A percentile compares a stretch with the other conserved stretches of the same genome.
Conservation (phyloP, 1,140 invertebrate species). For the Belonocnema kinseyi region DNA sequence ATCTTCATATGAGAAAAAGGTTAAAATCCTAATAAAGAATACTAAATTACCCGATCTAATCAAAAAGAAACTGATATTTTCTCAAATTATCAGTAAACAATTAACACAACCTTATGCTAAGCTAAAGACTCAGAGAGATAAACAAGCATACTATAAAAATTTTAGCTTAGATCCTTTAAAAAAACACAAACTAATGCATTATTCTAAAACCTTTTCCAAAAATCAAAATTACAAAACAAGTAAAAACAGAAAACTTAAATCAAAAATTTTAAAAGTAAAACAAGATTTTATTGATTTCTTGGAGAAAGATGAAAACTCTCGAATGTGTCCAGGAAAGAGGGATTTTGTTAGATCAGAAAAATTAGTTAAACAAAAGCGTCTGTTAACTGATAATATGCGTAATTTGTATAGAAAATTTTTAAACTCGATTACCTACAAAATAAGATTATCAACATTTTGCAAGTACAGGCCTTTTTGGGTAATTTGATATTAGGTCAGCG, state of each 20-base stretch:
- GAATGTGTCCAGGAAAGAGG: slow-evolving; percentile 36
- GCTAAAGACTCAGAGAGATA: too few species aligned
- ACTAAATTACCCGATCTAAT: too few species aligned
- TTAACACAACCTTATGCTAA: too few species aligned
- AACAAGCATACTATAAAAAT: too few species aligned
- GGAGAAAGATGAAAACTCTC: slow-evolving; percentile 24
- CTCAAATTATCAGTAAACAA: too few species aligned
- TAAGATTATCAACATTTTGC: slow-evolving; percentile 32
- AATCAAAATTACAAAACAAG: too few species aligned
- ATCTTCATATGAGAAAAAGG: too few species aligned
- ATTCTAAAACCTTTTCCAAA: too few species aligned
- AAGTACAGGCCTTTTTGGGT: slow-evolving; percentile 35
- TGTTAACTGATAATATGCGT: slow-evolving; percentile 31
- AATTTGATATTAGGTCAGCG: background rate
- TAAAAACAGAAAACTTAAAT: background rate
- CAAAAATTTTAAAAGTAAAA: background rate
- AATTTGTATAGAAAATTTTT: slow-evolving; percentile 33
- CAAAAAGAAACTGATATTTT: too few species aligned
- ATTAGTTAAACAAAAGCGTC: slow-evolving; percentile 32
- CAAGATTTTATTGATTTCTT: slow-evolving; percentile 5
- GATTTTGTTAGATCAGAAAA: slow-evolving; percentile 29
- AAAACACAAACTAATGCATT: too few species aligned
- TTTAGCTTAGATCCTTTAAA: too few species aligned
- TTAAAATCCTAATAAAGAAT: too few species aligned
- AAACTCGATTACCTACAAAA: slow-evolving; percentile 8